These are phyloP conservation scores for Leuciscus waleckii DNA, from an alignment of 2,797 vertebrate species.

Conservation along the genomic window DNA sequence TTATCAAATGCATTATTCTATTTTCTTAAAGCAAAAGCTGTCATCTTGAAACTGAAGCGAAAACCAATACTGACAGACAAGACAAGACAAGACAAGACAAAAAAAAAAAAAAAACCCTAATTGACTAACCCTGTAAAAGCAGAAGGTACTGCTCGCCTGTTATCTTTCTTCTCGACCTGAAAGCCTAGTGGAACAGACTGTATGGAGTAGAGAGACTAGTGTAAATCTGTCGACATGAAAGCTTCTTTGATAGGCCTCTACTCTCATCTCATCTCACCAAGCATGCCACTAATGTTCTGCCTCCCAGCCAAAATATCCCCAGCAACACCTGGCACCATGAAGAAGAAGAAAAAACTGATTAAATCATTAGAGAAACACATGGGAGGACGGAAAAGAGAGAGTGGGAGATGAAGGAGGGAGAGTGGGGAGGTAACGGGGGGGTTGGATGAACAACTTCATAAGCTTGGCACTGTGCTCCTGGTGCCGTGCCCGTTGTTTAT, in stretches of 20 bases:
- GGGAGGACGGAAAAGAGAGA: constrained; percentile 54
- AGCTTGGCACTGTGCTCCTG: constrained; percentile 44
- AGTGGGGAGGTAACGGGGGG: neutral
- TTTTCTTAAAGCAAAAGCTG: constrained; percentile 3
- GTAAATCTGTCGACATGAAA: constrained; percentile 52
- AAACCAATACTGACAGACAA: neutral
- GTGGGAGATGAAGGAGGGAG: constrained; percentile 62
- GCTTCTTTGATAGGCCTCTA: constrained; percentile 60
- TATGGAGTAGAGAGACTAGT: constrained; percentile 39
- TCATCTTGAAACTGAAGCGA: neutral
- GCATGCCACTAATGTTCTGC: constrained; percentile 58
- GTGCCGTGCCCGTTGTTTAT: constrained; percentile 43
- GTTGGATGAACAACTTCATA: constrained; percentile 44
- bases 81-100: too few relatives aligned
- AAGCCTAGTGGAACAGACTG: constrained; percentile 38
- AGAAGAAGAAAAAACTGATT: constrained; percentile 70
- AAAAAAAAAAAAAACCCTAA: neutral
- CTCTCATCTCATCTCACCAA: constrained; percentile 66
- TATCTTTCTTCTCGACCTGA: constrained; percentile 25
- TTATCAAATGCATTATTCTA: constrained; percentile 10
- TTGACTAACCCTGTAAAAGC: constrained; percentile 9
- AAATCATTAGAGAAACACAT: constrained; percentile 66
- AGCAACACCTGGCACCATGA: constrained; percentile 69
- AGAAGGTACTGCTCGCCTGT: constrained; percentile 3
- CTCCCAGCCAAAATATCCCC: constrained; percentile 66